Conservation (phyloP, 2,888 invertebrate species). For the Bugula neritina region DNA sequence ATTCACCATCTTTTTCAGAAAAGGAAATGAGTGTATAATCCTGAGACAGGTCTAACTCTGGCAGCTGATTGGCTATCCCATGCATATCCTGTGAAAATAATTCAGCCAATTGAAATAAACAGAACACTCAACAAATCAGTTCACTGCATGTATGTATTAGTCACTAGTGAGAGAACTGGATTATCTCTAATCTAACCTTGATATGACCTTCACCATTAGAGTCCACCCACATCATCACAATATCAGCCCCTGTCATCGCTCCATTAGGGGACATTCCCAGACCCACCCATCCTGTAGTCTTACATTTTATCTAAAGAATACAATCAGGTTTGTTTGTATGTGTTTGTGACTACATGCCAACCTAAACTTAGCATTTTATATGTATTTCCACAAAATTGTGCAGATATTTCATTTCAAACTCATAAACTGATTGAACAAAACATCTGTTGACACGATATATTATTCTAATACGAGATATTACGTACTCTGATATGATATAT, state of each 20-base stretch:
- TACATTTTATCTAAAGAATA: not conserved
- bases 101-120: too few relatives aligned
- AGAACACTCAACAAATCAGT: too few relatives aligned
- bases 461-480: too few relatives aligned
- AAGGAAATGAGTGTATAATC: not conserved
- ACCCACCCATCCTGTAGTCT: not conserved
- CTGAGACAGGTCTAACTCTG: not conserved
- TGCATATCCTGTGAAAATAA: slow-evolving; percentile 23
- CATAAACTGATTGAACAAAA: too few relatives aligned
- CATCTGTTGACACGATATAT: too few relatives aligned
- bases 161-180: too few relatives aligned
- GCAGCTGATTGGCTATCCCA: not conserved
- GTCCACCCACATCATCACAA: not conserved
- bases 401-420: too few relatives aligned
- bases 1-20: not conserved
- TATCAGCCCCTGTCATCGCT: not conserved
- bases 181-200: not conserved
- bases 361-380: too few relatives aligned
- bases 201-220: not conserved
- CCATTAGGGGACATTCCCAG: not conserved
- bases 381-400: too few relatives aligned
- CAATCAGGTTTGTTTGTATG: not conserved
- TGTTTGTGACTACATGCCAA: too few relatives aligned
- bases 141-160: too few relatives aligned
- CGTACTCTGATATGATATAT: too few relatives aligned